Base-by-base conservation (phyloP, 2,888 invertebrate species). In the Eledone cirrhosa region DNA sequence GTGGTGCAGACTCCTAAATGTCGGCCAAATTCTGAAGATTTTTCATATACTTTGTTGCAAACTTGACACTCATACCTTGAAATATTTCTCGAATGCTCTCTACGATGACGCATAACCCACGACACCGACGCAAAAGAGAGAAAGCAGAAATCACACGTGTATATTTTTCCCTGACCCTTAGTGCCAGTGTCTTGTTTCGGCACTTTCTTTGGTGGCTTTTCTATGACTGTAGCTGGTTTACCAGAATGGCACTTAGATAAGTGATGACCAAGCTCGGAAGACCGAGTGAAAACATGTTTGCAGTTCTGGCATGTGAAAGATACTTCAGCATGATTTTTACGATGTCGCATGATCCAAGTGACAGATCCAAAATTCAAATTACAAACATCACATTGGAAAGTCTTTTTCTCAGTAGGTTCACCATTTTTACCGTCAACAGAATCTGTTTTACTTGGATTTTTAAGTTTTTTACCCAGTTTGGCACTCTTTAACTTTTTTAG, bases 41-140 rank as follows among this genome's bases (percentile, higher is more conserved):
- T 72, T 8, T 72, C 72, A 33, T 41, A 72, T n/a, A 41, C 41
- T 14, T 72, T 24, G 31, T n/a, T 41, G 33, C 72, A 72, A 31
- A 33, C 72, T 24, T 41, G 72, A n/a, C 72, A 72, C 72, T 41
- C 31, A 31, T 72, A 72, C 29, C 14, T 72, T 31, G 33, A 31
- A 22, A 41, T 41, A 19, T 72, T 41, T 41, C 41, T 41, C 3
- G 41, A 31, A 31, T 72, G 72, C 31, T 41, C n/a, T 41, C 41
- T 29, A n/a, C 72, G 31, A 41, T 72, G 72, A 33, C 72, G 72
- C 72, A 72, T 72, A 29, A 72, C 72, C 72, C 72, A 72, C 41
- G 72, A 72, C 33, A 72, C 72, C 8, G 72, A 72, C 3, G 72
- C 72, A 72, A 72, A 72, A 33, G 72, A 72, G 1, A 13, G 33